Base-by-base conservation (phyloP, 2,113 vertebrate species). In the Ia io region DNA sequence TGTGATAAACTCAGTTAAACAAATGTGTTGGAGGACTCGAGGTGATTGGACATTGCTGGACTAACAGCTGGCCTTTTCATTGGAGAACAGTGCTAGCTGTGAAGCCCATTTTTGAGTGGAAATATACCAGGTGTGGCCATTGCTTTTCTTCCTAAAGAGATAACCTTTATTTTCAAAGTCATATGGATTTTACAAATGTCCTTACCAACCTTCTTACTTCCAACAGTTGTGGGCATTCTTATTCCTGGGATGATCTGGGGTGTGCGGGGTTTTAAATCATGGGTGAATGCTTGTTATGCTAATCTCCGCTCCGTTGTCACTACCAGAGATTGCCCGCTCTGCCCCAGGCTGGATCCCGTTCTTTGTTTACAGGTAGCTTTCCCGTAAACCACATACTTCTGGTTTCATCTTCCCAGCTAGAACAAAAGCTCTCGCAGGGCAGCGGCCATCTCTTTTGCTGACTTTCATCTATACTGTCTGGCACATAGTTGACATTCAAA, bases 91-190 rank as follows among this genome's bases (percentile, higher is more conserved):
- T 61, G 63, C 9, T 65, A 90, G 69, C 40, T 53, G 12, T 51
- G 40, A 93, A 93, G 67, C 18, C 37, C 74, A 6, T 32, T 84
- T 96, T 83, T 79, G 56, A 83, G 14, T 91, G 40, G 53, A 94
- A 86, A 79, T 93, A 40, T 35, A 74, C 30, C 44, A 83, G 73
- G 56, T n/a, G 22, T 82, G 37, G 9, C 49, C 47, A 44, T 53
- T 44, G 42, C 14, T 89, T 94, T 86, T 89, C 63, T 95, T 89
- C 84, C 74, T 80, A 22, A 28, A 87, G 56, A 85, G 44, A 20
- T 59, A 67, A 23, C 49, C 22, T 49, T 91, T 69, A 25, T 59
- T 91, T 95, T 93, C 35, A 70, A 71, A 80, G 69, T 86, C 37
- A 28, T 42, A 7, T 22, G 12, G 65, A 61, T 92, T 85, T 92